phyloP scores from a whole-genome alignment of 2,113 vertebrate genomes.

The Hippocampus zosterae region DNA sequence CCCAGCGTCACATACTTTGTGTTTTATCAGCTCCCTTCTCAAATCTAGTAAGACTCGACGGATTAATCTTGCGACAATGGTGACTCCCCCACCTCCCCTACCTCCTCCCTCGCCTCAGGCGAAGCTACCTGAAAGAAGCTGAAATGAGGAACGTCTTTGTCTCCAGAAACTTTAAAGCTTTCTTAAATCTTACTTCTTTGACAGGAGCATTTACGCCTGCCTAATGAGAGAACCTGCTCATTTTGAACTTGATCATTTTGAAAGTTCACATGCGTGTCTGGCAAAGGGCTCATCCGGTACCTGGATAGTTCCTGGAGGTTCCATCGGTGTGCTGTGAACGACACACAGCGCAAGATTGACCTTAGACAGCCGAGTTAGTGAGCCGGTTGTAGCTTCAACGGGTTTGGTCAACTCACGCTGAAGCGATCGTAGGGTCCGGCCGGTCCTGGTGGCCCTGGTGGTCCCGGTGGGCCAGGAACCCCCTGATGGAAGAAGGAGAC shows the following conservation, averaged over 20 bases:
- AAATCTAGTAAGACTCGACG: constrained; percentile 18
- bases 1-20: neutral
- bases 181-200: constrained; percentile 25
- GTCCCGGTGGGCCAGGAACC: constrained; percentile 73
- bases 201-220: constrained; percentile 18
- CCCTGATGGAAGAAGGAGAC: constrained; percentile 60
- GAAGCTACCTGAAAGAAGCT: constrained; percentile 34
- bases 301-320: constrained; percentile 56
- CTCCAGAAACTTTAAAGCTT: constrained; percentile 25
- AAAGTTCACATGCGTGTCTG: neutral
- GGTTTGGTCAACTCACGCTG: constrained; percentile 49
- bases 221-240: neutral
- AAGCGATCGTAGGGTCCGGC: constrained; percentile 60
- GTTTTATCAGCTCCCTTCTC: constrained; percentile 26
- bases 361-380: neutral
- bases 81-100: neutral
- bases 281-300: constrained; percentile 39
- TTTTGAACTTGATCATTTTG: too few relatives aligned
- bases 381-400: neutral
- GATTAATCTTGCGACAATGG: constrained; percentile 39
- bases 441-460: constrained; percentile 60
- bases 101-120: constrained; percentile 6
- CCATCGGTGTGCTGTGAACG: constrained; percentile 63
- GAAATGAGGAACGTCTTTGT: constrained; percentile 37
- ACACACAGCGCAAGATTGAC: neutral